Evolutionary conservation across 2,113 vertebrate genomes (phyloP), one percentile per base, ranked within the genome.

Genomic region (Cathartes aura): DNA sequence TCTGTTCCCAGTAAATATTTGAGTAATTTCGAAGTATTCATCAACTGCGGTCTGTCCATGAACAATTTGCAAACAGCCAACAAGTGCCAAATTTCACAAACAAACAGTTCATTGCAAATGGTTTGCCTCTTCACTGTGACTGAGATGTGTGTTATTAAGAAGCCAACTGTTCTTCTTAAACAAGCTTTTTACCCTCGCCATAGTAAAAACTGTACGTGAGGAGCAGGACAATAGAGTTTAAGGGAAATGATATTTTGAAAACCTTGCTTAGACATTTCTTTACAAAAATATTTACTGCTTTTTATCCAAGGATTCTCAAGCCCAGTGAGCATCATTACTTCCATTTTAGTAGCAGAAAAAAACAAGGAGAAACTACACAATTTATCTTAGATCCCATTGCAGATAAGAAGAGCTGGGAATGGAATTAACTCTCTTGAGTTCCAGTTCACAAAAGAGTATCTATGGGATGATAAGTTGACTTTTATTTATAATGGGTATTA

Each of bases 1-100:
- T 91, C 93, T 97, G 89, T 91, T 96, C 58, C 43, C 75, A 83
- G 93, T 95, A 96, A 97, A 96, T 93, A 90, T 96, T 93, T 96
- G 91, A 80, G 78, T 86, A 80, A 91, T 90, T 96, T 96, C 70
- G 70, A 76, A 95, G 82, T 95, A 89, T 96, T 95, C 53, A 72
- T 96, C 81, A 87, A 68, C 84, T 85, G 58, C 1, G 10, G 73
- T 87, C 45, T 96, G 66, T 70, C 74, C 63, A 34, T 24, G 34
- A 89, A 90, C 91, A 64, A 66, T 90, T 79, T 85, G 78, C 58
- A 68, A 89, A 71, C 52, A 80, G 32, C 40, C 76, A 89, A n/a
- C 27, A 75, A 84, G 62, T 87, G 89, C 93, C 91, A 95, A 30
- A 34, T 90, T 87, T 93, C 74, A 79, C 84, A 93, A 45, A 43